Evolutionary conservation across 2,888 invertebrate species (phyloP).

Genomic region (Eristalinus aeneus): DNA sequence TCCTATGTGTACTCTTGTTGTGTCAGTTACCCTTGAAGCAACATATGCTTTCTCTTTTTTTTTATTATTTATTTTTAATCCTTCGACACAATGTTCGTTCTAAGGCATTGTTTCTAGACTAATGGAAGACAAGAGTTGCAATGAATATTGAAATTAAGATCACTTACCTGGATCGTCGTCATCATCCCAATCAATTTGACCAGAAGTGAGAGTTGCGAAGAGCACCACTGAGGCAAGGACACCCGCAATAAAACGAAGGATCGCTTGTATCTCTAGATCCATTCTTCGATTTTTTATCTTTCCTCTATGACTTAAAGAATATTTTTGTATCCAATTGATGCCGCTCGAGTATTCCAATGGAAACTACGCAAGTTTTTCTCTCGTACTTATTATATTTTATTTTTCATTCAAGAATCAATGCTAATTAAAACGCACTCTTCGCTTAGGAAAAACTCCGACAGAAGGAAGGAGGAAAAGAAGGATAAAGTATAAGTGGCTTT

Average conservation of each 20-base stretch:
- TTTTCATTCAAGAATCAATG: background rate
- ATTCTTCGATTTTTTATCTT: constrained; percentile 49
- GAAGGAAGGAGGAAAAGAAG: background rate
- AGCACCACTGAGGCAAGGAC: constrained; percentile 76
- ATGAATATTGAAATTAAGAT: constrained; percentile 15
- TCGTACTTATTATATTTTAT: background rate
- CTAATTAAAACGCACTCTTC: background rate
- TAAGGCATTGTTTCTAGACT: constrained; percentile 1
- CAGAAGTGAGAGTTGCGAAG: constrained; percentile 77
- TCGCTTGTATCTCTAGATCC: constrained; percentile 72
- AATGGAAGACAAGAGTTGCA: constrained; percentile 6
- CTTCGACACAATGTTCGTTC: background rate
- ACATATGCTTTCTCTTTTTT: constrained; percentile 1
- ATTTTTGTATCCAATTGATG: background rate
- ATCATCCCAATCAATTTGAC: constrained; percentile 81
- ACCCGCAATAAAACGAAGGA: constrained; percentile 74
- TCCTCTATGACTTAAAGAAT: constrained; percentile 1
- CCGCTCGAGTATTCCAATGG: background rate
- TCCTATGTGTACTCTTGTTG: constrained; percentile 30
- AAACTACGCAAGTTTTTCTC: background rate
- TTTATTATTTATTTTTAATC: background rate
- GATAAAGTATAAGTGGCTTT: background rate
- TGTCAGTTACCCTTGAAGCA: constrained; percentile 60
- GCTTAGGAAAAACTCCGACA: background rate
- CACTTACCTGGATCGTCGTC: constrained; percentile 81